Evolutionary conservation across 2,113 vertebrate species (phyloP).

Genomic region (Sisor rabdophorus): DNA sequence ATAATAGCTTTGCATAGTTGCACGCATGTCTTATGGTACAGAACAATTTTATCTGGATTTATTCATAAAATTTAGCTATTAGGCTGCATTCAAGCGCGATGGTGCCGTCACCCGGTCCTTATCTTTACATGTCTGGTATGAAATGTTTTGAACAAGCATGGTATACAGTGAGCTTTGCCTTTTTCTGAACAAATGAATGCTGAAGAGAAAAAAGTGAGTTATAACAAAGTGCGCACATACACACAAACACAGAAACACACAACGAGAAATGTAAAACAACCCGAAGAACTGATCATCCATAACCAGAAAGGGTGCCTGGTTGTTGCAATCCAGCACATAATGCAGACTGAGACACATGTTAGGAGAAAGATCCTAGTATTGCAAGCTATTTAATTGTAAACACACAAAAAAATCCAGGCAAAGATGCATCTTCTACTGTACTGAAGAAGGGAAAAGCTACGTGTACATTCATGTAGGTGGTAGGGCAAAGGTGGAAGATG

Average conservation of each 20-base stretch:
- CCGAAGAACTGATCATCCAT: slow-evolving; percentile 58
- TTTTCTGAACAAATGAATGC: slow-evolving; percentile 68
- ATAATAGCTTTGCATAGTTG: background rate
- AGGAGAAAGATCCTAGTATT: slow-evolving; percentile 63
- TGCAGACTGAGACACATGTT: slow-evolving; percentile 40
- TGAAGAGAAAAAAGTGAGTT: slow-evolving; percentile 67
- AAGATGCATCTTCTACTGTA: slow-evolving; percentile 65
- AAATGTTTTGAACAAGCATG: slow-evolving; percentile 64
- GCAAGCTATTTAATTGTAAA: slow-evolving; percentile 50
- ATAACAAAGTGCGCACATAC: slow-evolving; percentile 52
- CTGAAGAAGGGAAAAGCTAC: slow-evolving; percentile 60
- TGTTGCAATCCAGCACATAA: slow-evolving; percentile 55
- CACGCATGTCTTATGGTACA: background rate
- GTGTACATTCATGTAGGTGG: slow-evolving; percentile 34
- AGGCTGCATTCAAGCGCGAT: slow-evolving; percentile 36
- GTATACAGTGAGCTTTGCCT: slow-evolving; percentile 57
- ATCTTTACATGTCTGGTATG: slow-evolving; percentile 59
- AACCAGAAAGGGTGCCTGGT: slow-evolving; percentile 69
- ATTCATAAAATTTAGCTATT: background rate
- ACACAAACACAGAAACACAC: slow-evolving; percentile 12
- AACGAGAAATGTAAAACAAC: slow-evolving; percentile 18
- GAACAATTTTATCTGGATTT: too few species aligned
- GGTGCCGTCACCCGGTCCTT: slow-evolving; percentile 45
- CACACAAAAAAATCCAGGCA: slow-evolving; percentile 64
- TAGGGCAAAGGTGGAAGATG: slow-evolving; percentile 32